A percentile compares a stretch with the other conserved stretches of the same genome.
Conservation (phyloP, 2,797 vertebrate genomes). For the Onychomys leucogaster region DNA sequence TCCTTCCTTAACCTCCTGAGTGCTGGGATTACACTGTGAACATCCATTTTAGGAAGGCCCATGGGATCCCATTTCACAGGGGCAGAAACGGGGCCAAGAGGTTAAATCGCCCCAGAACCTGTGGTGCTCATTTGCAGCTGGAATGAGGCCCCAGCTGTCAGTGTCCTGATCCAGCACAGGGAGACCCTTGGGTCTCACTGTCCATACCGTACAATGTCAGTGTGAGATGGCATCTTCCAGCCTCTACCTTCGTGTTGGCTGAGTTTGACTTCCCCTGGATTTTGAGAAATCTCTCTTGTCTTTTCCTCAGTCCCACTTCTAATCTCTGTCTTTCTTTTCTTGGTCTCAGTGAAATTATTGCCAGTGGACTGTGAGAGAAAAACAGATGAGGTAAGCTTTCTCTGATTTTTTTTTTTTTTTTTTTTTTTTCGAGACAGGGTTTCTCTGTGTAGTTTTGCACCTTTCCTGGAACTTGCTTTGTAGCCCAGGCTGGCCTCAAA, state of each 20-base stretch:
- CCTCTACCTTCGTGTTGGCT: background rate
- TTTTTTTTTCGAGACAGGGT: too few relatives aligned
- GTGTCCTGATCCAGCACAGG: background rate
- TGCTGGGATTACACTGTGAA: background rate
- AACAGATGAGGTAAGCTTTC: slow-evolving; percentile 87
- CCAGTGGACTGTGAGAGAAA: slow-evolving; percentile 88
- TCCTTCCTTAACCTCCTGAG: background rate
- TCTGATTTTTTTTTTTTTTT: too few relatives aligned
- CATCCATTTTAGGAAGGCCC: background rate
- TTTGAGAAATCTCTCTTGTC: background rate
- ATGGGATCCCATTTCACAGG: background rate
- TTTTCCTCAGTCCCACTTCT: slow-evolving; percentile 45
- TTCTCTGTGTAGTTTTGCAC: too few relatives aligned
- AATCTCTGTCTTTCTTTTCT: slow-evolving; percentile 81
- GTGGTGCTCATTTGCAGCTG: background rate
- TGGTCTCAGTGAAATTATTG: slow-evolving; percentile 88
- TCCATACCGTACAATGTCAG: background rate
- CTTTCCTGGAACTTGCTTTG: too few relatives aligned
- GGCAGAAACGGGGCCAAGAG: background rate
- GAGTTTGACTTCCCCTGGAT: background rate
- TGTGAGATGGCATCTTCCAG: background rate
- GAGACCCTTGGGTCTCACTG: background rate
- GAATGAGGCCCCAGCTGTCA: background rate
- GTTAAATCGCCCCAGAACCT: background rate
- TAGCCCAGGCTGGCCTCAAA: too few relatives aligned